Evolutionary conservation across 2,888 invertebrate species (phyloP).

Genomic region (Sepioteuthis lessoniana): DNA sequence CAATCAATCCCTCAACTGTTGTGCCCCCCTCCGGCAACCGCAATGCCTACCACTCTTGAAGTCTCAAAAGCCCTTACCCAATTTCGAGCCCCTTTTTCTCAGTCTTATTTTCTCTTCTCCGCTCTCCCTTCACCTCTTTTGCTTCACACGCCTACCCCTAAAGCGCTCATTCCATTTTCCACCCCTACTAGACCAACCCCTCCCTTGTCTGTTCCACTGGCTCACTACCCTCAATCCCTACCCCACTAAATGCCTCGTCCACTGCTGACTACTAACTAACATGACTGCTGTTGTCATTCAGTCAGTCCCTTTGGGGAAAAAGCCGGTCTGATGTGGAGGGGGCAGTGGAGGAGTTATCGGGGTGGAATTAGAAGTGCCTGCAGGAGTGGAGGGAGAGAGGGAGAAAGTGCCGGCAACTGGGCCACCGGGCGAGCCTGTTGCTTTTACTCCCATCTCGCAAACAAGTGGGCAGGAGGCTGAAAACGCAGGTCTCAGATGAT

Average conservation of each 20-base stretch:
- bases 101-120: not conserved
- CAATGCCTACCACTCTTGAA: not conserved
- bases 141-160: not conserved
- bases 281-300: not conserved
- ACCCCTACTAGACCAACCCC: not conserved
- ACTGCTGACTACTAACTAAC: not conserved
- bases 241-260: not conserved
- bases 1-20: not conserved
- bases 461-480: conserved; percentile 19
- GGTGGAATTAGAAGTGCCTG: not conserved
- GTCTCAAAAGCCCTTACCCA: conserved; percentile 20
- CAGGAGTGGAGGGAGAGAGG: not conserved
- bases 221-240: not conserved
- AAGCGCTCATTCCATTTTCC: not conserved
- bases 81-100: not conserved
- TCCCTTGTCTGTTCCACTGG: not conserved
- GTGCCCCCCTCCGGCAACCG: not conserved
- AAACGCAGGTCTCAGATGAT: not conserved
- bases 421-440: not conserved
- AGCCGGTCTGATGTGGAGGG: not conserved
- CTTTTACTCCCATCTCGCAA: not conserved
- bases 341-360: not conserved
- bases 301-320: not conserved
- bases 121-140: not conserved
- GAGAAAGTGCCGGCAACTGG: not conserved